Conservation (phyloP, 2,797 vertebrate genomes). For the Coccyzus lansbergi region DNA sequence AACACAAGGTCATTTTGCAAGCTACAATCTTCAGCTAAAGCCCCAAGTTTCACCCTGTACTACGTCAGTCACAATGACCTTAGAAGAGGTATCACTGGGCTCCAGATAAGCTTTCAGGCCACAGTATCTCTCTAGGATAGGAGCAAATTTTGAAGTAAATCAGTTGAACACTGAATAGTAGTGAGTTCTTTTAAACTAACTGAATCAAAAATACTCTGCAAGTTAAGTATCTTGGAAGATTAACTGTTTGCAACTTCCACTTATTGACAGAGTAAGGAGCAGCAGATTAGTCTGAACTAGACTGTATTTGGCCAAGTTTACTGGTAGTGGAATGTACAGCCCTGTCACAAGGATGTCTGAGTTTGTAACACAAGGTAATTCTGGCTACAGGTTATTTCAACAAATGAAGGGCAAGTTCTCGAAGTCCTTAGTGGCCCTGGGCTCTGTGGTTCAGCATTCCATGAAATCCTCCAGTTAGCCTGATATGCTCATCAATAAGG, state of each 20-base stretch:
- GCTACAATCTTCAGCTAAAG: neutral
- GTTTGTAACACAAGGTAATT: neutral
- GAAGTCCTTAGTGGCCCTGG: neutral
- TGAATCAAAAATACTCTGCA: neutral
- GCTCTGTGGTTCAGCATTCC: neutral
- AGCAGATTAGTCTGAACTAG: neutral
- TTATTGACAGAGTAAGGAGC: neutral
- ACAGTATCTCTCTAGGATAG: neutral
- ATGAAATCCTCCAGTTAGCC: neutral
- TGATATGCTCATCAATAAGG: rapidly evolving
- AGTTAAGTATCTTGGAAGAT: neutral
- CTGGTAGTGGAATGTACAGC: neutral
- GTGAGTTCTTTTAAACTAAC: neutral
- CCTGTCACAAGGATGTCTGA: neutral
- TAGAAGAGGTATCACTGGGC: neutral
- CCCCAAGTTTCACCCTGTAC: neutral
- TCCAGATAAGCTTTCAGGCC: neutral
- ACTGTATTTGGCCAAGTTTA: neutral
- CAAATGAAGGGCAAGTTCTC: neutral
- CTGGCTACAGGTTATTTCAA: neutral
- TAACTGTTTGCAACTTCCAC: neutral
- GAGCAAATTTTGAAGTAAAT: neutral
- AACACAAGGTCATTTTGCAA: neutral
- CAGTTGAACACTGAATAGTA: neutral
- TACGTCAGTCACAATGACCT: neutral